Evolutionary conservation across 1,140 invertebrate genomes (phyloP).

Genomic region (Rhysida immarginata): DNA sequence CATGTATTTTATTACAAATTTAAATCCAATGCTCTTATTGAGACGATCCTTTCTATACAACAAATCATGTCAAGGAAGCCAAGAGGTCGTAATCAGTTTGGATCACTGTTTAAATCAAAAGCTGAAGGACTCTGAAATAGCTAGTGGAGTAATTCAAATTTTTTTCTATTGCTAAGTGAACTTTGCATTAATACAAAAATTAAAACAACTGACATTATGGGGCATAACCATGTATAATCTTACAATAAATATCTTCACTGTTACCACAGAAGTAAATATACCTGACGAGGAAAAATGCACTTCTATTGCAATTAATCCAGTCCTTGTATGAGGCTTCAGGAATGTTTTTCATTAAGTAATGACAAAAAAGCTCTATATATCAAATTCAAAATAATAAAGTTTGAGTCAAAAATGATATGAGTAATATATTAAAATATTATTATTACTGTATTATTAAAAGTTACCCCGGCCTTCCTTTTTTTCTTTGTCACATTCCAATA

Average conservation of each 20-base stretch:
- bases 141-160: not conserved
- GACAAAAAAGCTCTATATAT: not conserved
- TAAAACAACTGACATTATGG: not conserved
- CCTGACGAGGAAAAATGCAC: constrained; percentile 1
- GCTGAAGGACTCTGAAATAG: not conserved
- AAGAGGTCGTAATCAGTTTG: no score
- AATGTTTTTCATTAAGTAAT: not conserved
- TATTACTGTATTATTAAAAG: not conserved
- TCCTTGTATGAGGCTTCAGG: not conserved
- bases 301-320: constrained; percentile 3
- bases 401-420: not conserved
- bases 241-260: no score
- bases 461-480: not conserved
- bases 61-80: no score
- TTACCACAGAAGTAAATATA: no score
- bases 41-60: no score
- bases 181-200: not conserved
- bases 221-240: no score
- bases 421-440: not conserved
- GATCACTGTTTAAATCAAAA: not conserved
- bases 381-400: no score
- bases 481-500: not conserved
- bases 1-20: no score
- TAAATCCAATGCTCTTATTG: no score
- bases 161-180: not conserved